A percentile compares a stretch with the other conserved stretches of the same genome.
phyloP scores from a whole-genome alignment of 2,113 vertebrate genomes.

The Emydura subglobosa region DNA sequence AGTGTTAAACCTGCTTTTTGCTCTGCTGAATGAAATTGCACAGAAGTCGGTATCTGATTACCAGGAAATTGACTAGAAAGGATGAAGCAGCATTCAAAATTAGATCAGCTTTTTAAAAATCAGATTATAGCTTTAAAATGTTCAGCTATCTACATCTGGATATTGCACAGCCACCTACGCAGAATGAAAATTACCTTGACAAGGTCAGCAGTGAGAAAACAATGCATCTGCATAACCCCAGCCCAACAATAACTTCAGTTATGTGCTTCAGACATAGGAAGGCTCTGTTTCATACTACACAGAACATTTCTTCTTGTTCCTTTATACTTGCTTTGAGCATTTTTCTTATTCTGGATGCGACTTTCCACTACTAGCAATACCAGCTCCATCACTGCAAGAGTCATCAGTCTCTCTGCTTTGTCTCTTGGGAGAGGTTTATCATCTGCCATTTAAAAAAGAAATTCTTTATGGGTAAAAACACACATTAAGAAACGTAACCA shows the following conservation, averaged over 20 bases:
- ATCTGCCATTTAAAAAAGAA: not conserved
- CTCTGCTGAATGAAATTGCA: rapidly evolving
- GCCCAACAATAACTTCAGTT: rapidly evolving
- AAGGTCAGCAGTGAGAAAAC: not conserved
- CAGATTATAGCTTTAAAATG: conserved; percentile 23
- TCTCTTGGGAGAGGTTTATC: not conserved
- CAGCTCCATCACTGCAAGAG: rapidly evolving
- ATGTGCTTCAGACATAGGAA: not conserved
- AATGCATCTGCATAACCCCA: rapidly evolving
- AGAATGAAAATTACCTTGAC: not conserved
- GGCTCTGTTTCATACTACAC: rapidly evolving
- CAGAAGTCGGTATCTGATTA: not conserved
- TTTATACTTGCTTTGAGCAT: rapidly evolving
- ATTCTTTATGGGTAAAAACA: not conserved
- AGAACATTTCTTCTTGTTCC: rapidly evolving
- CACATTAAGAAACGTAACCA: not conserved
- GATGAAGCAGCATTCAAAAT: not conserved
- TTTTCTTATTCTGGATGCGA: not conserved
- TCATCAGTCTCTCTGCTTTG: rapidly evolving
- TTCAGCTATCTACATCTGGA: not conserved
- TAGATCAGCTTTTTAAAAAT: conserved; percentile 29
- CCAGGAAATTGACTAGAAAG: not conserved
- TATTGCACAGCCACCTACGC: not conserved
- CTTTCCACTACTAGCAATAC: not conserved
- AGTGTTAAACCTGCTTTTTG: rapidly evolving